Percentiles rank a stretch among this genome's conserved stretches.
Conservation (phyloP, 2,113 vertebrate species). For the Microcebus griseorufus region DNA sequence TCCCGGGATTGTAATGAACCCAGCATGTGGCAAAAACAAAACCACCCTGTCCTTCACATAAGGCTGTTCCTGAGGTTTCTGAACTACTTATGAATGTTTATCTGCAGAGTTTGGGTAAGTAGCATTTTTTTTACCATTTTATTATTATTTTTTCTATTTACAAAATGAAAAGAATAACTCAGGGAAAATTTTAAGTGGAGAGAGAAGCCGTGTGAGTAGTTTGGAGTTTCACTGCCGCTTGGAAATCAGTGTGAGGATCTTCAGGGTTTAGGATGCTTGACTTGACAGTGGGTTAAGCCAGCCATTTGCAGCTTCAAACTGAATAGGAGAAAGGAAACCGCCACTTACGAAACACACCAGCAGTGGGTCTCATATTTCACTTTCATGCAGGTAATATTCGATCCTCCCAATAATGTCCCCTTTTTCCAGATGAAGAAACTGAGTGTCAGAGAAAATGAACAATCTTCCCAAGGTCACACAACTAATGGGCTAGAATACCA, state of each 20-base stretch:
- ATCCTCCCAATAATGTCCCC: not conserved
- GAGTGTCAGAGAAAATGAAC: not conserved
- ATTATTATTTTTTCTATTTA: not conserved
- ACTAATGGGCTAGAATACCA: too few species aligned
- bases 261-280: not conserved
- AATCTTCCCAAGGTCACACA: not conserved
- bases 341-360: not conserved
- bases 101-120: not conserved
- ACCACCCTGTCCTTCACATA: not conserved
- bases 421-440: not conserved
- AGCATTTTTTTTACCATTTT: not conserved
- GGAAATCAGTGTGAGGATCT: not conserved
- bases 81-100: not conserved
- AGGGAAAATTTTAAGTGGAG: not conserved
- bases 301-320: not conserved
- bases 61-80: not conserved
- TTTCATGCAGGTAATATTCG: accelerated
- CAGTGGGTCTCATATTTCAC: accelerated
- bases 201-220: not conserved
- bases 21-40: not conserved
- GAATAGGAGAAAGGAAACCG: not conserved
- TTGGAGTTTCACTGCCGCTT: not conserved
- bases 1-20: not conserved
- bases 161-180: not conserved
- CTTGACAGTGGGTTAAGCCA: not conserved